Evolutionary conservation across 2,113 vertebrate genomes (phyloP).

Genomic region (Sebastes schlegelii): DNA sequence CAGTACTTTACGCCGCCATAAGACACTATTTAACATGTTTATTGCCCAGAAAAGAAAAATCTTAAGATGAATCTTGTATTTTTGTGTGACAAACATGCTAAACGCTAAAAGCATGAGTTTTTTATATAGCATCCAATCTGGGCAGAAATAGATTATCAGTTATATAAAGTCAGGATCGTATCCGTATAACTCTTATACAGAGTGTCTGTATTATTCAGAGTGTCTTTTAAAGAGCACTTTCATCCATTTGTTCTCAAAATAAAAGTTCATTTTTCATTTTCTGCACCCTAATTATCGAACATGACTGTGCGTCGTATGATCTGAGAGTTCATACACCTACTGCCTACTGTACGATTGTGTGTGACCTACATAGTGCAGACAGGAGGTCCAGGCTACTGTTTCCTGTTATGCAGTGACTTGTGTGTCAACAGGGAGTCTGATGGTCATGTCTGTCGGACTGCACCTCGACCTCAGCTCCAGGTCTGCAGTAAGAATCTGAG

Average conservation of each 20-base stretch:
- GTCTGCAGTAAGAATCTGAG: conserved; percentile 71
- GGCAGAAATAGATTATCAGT: neutral
- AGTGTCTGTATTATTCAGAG: neutral
- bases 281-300: neutral
- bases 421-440: conserved; percentile 44
- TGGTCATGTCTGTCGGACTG: conserved; percentile 50
- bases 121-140: neutral
- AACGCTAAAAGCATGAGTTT: neutral
- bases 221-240: neutral
- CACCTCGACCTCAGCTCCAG: conserved; percentile 56
- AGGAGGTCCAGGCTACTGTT: conserved; percentile 11
- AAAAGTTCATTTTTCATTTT: neutral
- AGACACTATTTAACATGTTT: neutral
- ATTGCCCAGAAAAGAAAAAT: neutral
- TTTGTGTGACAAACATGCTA: neutral
- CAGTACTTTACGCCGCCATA: neutral
- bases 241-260: neutral
- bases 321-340: neutral
- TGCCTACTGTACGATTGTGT: neutral
- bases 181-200: neutral
- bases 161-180: neutral
- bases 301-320: neutral
- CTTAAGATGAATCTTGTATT: neutral
- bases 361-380: conserved; percentile 29
- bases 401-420: conserved; percentile 28